A percentile compares a stretch with the other conserved stretches of the same genome.
phyloP scores from a whole-genome alignment of 2,888 invertebrate species.

The Caenorhabditis japonica region DNA sequence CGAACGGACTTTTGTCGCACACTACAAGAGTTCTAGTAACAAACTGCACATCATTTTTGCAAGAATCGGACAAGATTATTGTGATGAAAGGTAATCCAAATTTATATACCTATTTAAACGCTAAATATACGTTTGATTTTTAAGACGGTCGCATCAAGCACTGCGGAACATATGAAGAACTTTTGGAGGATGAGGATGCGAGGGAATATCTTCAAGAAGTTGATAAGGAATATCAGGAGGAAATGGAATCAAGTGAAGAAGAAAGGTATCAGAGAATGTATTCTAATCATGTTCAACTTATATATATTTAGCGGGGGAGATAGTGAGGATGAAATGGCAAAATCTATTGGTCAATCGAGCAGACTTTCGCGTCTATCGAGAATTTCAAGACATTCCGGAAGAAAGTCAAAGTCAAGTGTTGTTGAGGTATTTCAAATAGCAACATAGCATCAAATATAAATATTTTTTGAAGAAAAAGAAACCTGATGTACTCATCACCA shows the following conservation, averaged over 20 bases:
- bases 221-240: slow-evolving; percentile 28
- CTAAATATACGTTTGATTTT: too few species aligned
- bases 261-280: slow-evolving; percentile 18
- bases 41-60: slow-evolving; percentile 92
- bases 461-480: slow-evolving; percentile 28
- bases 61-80: slow-evolving; percentile 90
- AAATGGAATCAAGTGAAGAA: slow-evolving; percentile 31
- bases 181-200: slow-evolving; percentile 54
- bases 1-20: slow-evolving; percentile 70
- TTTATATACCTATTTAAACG: background rate
- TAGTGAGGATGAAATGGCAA: slow-evolving; percentile 30
- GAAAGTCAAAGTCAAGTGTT: slow-evolving; percentile 34
- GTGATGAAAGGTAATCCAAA: slow-evolving; percentile 83
- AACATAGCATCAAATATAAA: background rate
- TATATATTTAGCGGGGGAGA: slow-evolving; percentile 18
- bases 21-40: slow-evolving; percentile 92
- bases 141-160: slow-evolving; percentile 61
- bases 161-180: slow-evolving; percentile 61
- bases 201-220: slow-evolving; percentile 58
- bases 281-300: background rate
- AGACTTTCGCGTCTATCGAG: slow-evolving; percentile 31
- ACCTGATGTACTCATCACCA: slow-evolving; percentile 63
- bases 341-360: slow-evolving; percentile 12
- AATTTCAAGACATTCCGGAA: slow-evolving; percentile 21
- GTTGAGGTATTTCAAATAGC: slow-evolving; percentile 17